phyloP scores from a whole-genome alignment of 2,888 invertebrate genomes.

The Ochropacha duplaris region DNA sequence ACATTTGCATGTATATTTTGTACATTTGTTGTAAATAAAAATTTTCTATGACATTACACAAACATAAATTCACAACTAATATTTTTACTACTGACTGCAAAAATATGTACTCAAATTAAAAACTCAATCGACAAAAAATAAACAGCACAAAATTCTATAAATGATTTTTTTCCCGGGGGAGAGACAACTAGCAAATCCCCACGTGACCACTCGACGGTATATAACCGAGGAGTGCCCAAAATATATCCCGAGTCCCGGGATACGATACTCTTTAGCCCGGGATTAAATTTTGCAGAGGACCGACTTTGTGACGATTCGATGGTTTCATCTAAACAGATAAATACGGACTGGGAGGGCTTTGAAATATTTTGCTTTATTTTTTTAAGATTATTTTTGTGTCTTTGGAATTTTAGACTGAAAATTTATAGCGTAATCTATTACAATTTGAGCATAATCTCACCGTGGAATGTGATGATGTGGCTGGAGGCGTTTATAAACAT shows the following conservation, averaged over 20 bases:
- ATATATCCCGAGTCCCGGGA: constrained; percentile 35
- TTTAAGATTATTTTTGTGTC: constrained; percentile 22
- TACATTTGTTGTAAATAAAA: too few species aligned
- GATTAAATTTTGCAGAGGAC: constrained; percentile 72
- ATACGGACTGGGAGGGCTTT: constrained; percentile 38
- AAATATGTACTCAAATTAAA: not conserved
- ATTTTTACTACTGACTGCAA: too few species aligned
- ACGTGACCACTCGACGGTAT: constrained; percentile 52
- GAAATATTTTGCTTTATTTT: constrained; percentile 32
- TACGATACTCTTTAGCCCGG: constrained; percentile 65
- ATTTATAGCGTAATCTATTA: too few species aligned
- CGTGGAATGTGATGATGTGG: too few species aligned
- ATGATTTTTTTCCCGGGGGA: not conserved
- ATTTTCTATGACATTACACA: too few species aligned
- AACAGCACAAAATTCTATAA: not conserved
- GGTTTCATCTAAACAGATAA: constrained; percentile 54
- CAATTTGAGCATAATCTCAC: too few species aligned
- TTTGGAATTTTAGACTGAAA: constrained; percentile 6
- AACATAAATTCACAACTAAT: too few species aligned
- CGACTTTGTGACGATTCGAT: constrained; percentile 51
- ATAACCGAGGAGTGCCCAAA: constrained; percentile 39
- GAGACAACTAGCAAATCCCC: constrained; percentile 21
- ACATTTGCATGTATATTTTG: too few species aligned
- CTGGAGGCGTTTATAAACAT: too few species aligned
- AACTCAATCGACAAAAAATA: not conserved